Evolutionary conservation across 2,888 invertebrate species (phyloP).

Genomic region (Pegoplata infirma): DNA sequence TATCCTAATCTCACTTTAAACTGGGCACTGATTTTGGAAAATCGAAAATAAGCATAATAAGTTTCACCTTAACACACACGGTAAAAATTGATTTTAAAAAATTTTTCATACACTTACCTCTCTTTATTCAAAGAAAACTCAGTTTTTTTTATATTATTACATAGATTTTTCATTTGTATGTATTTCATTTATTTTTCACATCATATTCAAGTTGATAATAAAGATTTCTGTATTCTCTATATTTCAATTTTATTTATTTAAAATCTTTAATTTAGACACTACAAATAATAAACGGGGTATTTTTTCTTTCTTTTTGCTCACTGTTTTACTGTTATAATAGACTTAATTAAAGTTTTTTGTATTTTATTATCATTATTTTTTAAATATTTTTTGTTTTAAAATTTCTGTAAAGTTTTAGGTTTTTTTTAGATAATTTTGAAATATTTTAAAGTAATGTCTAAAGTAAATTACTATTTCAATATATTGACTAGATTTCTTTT

Average conservation of each 20-base stretch:
- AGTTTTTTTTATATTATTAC: constrained; percentile 34
- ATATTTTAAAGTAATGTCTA: constrained; percentile 51
- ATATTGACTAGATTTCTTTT: constrained; percentile 53
- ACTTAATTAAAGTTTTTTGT: not conserved
- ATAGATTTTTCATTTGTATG: constrained; percentile 36
- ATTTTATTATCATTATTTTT: not conserved
- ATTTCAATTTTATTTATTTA: constrained; percentile 38
- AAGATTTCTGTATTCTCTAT: constrained; percentile 43
- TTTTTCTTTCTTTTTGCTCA: not conserved
- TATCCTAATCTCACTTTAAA: no score
- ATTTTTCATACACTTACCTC: no score
- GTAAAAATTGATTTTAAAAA: no score
- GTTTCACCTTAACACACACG: no score
- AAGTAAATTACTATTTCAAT: constrained; percentile 55
- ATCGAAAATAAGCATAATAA: no score
- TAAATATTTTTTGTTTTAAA: constrained; percentile 22
- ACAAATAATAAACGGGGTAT: constrained; percentile 42
- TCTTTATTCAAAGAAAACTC: not conserved
- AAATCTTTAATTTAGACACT: constrained; percentile 41
- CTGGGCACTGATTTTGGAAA: no score
- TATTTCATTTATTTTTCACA: constrained; percentile 57
- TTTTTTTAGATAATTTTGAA: constrained; percentile 14
- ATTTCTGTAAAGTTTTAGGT: constrained; percentile 33
- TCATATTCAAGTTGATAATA: constrained; percentile 61
- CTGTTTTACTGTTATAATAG: not conserved